Evolutionary conservation across 2,113 vertebrate species (phyloP), one percentile per base, ranked within the genome.

Genomic region (Rhinolophus ferrumequinum): DNA sequence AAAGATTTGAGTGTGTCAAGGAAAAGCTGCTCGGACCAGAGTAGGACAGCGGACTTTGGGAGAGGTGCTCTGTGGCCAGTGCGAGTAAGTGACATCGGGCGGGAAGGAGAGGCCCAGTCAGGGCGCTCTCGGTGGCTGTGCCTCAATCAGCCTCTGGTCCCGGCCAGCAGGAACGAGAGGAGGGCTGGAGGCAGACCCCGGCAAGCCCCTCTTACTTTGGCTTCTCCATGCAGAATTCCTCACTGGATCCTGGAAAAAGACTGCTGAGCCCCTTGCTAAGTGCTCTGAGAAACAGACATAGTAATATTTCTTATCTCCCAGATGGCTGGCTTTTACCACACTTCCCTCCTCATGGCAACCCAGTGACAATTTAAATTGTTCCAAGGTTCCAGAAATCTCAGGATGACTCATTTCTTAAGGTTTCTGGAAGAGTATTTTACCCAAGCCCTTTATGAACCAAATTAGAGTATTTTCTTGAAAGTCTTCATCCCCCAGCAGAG

Each of bases 21-120:
- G 44, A 54, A 58, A 44, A 47, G 30, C 69, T 28, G 38, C 75
- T 28, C 6, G 22, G 58, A 56, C 50, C 28, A 21, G 9, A 62
- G 35, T 2, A 50, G 84, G 30, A 35, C 26, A 35, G 70, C 30
- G 38, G 60, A 8, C 50, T 26, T 15, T 44, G 50, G 76, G 26
- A 50, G 60, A 88, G 70, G 26, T 6, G 1, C 9, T 38, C 41
- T 80, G 30, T 30, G 70, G 66, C 64, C 50, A 28, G 0, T 24
- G 26, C 2, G 1, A 26, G 7, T 24, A 6, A 52, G 35, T 12
- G 19, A 11, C 1, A 0, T 66, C 66, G 9, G 35, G 66, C 38
- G 9, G 66, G 7, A 35, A 22, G 44, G 41, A 9, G 7, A 8
- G 62, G 80, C 47, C 87, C 8, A 0, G 3, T 62, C 33, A 10